Percentiles rank a stretch among this genome's conserved stretches.
phyloP scores from a whole-genome alignment of 2,797 vertebrate species.

The Lindbergichthys nudifrons region DNA sequence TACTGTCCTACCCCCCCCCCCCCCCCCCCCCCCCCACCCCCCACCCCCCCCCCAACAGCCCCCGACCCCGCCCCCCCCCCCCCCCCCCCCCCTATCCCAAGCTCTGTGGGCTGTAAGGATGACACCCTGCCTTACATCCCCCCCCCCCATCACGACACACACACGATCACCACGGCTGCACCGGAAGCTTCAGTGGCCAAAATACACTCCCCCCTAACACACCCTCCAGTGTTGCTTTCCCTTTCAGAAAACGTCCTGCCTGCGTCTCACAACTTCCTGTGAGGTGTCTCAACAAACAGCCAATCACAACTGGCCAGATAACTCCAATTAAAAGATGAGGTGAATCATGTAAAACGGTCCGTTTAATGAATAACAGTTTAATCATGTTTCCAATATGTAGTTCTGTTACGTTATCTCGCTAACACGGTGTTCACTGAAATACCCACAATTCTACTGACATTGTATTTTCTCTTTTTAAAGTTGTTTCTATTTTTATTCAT shows the following conservation, averaged over 20 bases:
- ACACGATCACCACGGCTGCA: constrained; percentile 23
- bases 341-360: constrained; percentile 21
- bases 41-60: constrained; percentile 24
- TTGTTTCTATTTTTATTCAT: constrained; percentile 83
- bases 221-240: constrained; percentile 38
- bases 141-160: constrained; percentile 4
- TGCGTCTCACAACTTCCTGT: constrained; percentile 32
- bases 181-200: constrained; percentile 44
- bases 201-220: constrained; percentile 5
- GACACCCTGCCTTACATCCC: constrained; percentile 47
- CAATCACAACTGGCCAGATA: constrained; percentile 18
- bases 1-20: constrained; percentile 6
- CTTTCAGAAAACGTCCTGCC: constrained; percentile 8
- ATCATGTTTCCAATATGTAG: constrained; percentile 59
- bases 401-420: constrained; percentile 67
- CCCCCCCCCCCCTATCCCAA: constrained; percentile 10
- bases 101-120: constrained; percentile 32
- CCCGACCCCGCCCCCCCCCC: too few species aligned
- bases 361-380: constrained; percentile 51
- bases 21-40: constrained; percentile 18
- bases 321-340: constrained; percentile 2
- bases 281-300: constrained; percentile 53
- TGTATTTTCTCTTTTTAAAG: constrained; percentile 80
- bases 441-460: constrained; percentile 79
- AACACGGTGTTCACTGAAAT: constrained; percentile 76